Evolutionary conservation across 2,113 vertebrate species (phyloP), one percentile per base, ranked within the genome.

Genomic region (Sturnira hondurensis): DNA sequence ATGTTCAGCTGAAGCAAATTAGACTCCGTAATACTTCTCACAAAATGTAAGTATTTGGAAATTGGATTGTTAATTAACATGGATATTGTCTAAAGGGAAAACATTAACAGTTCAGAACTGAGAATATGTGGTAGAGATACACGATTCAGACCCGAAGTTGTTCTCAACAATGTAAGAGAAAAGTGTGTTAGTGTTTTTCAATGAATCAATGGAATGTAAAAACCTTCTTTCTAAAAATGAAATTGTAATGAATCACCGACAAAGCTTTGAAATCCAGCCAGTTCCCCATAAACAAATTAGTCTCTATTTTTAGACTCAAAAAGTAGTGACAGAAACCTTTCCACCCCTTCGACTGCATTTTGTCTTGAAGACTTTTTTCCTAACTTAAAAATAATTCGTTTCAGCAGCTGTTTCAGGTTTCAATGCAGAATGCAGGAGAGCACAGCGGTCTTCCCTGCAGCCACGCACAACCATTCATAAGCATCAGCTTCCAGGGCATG

Each of bases 171-270:
- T 61, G 47, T 10, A 33, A 89, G 52, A 95, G 70, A 33, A 90
- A 96, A 93, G 83, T 67, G 70, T 20, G 80, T 71, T 68, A 67
- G 67, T 80, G 89, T 87, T 96, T 93, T 71, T 85, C 80, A 94
- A 63, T 86, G 70, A 90, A 84, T 96, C 87, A 43, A 16, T 89
- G 45, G 17, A 95, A 93, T 56, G 90, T 67, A 93, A 96, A 96
- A 89, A 52, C 89, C 28, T 73, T 74, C 80, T 83, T 76, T 93
- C 58, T 89, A 87, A 96, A 97, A 97, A 95, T 84, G 92, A 95
- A 90, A 96, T 73, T 77, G 89, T 92, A 92, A 93, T 93, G 92
- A 97, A n/a, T 95, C 94, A 92, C 38, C 67, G 71, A 85, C 84
- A 95, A 41, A 50, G 84, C 68, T 96, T 77, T 96, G 87, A 94